Base-by-base conservation (phyloP, 1,140 invertebrate genomes). In the Sesamia nonagrioides region DNA sequence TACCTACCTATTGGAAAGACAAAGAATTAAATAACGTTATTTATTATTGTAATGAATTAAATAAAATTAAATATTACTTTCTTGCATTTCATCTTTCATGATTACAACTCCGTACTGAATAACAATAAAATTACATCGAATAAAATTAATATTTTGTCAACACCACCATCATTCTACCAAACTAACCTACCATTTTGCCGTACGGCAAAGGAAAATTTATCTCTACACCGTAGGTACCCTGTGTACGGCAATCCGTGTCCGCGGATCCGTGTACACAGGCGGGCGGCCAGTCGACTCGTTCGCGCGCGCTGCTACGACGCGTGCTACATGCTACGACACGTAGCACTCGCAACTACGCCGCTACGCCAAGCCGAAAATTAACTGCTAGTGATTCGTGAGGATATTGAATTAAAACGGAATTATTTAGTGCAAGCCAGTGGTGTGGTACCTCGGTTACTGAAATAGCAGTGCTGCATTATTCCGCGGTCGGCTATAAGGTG, bases 301-400 rank as follows among this genome's bases (percentile, higher is more conserved):
- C 89, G 88, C 89, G 91, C 79, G 88, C 81, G 82, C 82, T 77
- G 84, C 91, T 92, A 92, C 89, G 87, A 60, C 85, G 88, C 80
- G 71, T 79, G 87, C 90, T 91, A 91, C 90, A 84, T 85, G 84
- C 88, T 90, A 91, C 90, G 90, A 83, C 77, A 50, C 87, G 88
- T 89, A 90, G 86, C 86, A 58, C 72, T 68, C 74, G 73, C 80
- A 81, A 85, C 81, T 74, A 83, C 78, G 76, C 79, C 45, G 80
- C 81, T 86, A 87, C 86, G 86, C 17, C 75, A 79, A 56, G 35
- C 50, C 61, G 60, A 81, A 80, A 77, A 75, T 66, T 61, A 80
- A 78, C 82, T 84, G 81, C 77, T 80, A 81, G 88, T 89, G 82
- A 87, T 81, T 84, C 45, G 86, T 86, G 79, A 82, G 77, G 79